These are phyloP conservation scores for Orius laevigatus DNA, from an alignment of 1,140 invertebrate genomes.

Conservation along the genomic window DNA sequence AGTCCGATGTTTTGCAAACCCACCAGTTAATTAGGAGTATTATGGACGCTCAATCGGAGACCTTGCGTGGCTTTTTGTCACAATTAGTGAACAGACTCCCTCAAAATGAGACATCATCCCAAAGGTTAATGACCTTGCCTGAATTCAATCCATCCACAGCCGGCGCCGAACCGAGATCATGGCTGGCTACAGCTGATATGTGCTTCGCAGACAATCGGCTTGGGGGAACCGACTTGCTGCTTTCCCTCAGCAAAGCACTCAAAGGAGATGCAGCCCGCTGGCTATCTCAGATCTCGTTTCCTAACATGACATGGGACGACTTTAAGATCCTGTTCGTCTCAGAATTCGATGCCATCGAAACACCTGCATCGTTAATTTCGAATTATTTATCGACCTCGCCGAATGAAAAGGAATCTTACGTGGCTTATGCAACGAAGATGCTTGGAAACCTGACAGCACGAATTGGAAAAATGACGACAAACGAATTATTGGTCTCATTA, in stretches of 20 bases:
- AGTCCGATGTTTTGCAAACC: too few species aligned
- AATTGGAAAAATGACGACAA: background rate
- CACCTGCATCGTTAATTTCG: constrained; percentile 11
- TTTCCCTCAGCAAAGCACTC: constrained; percentile 13
- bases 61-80: too few species aligned
- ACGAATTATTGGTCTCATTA: constrained; percentile 13
- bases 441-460: background rate
- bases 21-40: too few species aligned
- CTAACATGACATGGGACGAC: constrained; percentile 13
- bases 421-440: background rate
- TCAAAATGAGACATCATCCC: too few species aligned
- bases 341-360: constrained; percentile 10
- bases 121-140: too few species aligned
- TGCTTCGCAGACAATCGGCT: constrained; percentile 6
- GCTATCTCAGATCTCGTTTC: constrained; percentile 10
- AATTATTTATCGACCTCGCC: constrained; percentile 3
- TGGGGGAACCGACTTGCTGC: constrained; percentile 9
- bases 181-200: constrained; percentile 13
- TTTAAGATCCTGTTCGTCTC: constrained; percentile 14
- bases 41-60: too few species aligned
- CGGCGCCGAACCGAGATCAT: constrained; percentile 11
- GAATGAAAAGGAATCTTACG: background rate
- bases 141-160: constrained; percentile 12
- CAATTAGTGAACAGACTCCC: too few species aligned
- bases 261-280: constrained; percentile 12